Percentiles rank a stretch among this genome's conserved stretches.
These are phyloP conservation scores for Dendroctonus valens DNA, from an alignment of 1,140 invertebrate species.

Conservation along the genomic window DNA sequence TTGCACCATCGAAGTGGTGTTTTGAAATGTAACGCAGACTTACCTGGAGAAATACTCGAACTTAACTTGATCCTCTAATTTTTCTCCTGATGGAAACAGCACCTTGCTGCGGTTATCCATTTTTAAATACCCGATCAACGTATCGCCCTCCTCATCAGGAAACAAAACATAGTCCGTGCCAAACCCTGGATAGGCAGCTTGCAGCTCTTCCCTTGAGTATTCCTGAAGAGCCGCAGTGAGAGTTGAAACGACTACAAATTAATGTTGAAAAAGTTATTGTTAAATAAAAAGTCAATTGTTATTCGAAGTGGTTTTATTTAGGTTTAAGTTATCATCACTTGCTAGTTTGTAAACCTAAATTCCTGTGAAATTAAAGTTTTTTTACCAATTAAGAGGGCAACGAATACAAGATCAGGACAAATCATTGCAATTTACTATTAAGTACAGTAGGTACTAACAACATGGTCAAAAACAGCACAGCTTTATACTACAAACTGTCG, in stretches of 20 bases:
- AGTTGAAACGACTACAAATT: background rate
- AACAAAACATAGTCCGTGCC: conserved; percentile 57
- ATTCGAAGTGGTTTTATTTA: background rate
- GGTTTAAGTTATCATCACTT: background rate
- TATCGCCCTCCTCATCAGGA: conserved; percentile 54
- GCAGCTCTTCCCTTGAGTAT: conserved; percentile 30
- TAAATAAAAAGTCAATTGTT: background rate
- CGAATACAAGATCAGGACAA: no score
- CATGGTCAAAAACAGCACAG: no score
- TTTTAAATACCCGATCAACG: conserved; percentile 46
- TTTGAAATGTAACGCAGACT: conserved; percentile 1
- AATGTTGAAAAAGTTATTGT: background rate
- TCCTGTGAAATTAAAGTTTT: no score
- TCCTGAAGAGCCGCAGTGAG: background rate
- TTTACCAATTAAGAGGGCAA: no score
- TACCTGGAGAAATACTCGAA: conserved; percentile 52
- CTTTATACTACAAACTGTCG: no score
- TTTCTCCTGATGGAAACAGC: conserved; percentile 11
- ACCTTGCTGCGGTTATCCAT: conserved; percentile 9
- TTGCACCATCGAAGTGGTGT: background rate
- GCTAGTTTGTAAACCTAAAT: background rate
- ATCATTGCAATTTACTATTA: no score
- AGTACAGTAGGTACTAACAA: no score
- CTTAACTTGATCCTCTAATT: conserved; percentile 42
- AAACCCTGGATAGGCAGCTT: conserved; percentile 42